Evolutionary conservation across 1,140 invertebrate genomes (phyloP).

Genomic region (Cotesia glomerata): DNA sequence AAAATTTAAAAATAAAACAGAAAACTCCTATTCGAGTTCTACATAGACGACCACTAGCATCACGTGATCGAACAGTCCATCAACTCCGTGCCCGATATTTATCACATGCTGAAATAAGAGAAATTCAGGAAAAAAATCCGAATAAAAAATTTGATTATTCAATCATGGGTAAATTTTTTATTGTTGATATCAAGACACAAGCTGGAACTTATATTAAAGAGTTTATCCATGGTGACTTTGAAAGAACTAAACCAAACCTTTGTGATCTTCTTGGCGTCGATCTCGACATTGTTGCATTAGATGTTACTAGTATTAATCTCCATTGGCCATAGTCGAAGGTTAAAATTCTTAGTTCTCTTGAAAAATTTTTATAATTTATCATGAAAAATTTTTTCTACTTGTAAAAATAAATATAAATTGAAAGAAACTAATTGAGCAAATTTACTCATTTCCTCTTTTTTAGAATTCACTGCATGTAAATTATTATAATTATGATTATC

Average conservation of each 20-base stretch:
- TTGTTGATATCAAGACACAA: constrained; percentile 79
- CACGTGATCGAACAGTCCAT: constrained; percentile 70
- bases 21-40: constrained; percentile 86
- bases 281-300: constrained; percentile 77
- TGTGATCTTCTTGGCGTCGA: constrained; percentile 74
- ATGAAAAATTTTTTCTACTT: no score
- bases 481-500: no score
- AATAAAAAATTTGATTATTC: constrained; percentile 1
- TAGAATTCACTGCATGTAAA: no score
- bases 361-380: no score
- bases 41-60: constrained; percentile 77
- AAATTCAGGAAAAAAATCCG: constrained; percentile 31
- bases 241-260: constrained; percentile 80
- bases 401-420: no score
- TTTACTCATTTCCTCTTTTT: no score
- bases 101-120: constrained; percentile 38
- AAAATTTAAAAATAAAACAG: constrained; percentile 70
- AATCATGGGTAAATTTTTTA: constrained; percentile 62
- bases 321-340: constrained; percentile 65
- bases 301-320: constrained; percentile 73
- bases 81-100: constrained; percentile 64
- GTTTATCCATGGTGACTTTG: constrained; percentile 95
- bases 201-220: constrained; percentile 98
- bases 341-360: no score
- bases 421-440: no score